Evolutionary conservation across 2,113 vertebrate species (phyloP), one percentile per base, ranked within the genome.

Genomic region (Phrynosoma platyrhinos): DNA sequence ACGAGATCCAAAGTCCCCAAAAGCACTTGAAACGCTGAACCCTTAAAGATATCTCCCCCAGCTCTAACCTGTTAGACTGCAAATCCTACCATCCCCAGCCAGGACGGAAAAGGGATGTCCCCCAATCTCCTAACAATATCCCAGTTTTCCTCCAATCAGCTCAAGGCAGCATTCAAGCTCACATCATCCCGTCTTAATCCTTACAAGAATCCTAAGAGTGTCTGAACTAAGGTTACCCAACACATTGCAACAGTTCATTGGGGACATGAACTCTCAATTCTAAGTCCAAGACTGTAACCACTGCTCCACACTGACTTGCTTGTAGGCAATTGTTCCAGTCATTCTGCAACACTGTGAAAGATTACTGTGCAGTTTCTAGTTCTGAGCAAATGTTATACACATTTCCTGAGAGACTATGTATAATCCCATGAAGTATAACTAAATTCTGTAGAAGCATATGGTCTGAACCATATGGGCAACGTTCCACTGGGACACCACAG

Each of bases 401-500:
- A 84, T 88, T 90, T 84, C 72, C 84, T 87, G 79, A 71, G 91
- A 91, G 90, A 91, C 91, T 88, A 90, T 87, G 85, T 8, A 94
- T 82, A 90, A 93, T 95, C 93, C 93, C 87, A 84, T 81, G 92
- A 94, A 40, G 93, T 90, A 94, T 40, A 93, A 81, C 90, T 92
- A 91, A 92, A 90, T 82, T 74, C 40, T 75, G 55, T 72, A 47
- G 72, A 89, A 79, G 71, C 93, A 96, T 95, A 94, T 94, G 94
- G 94, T 85, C 92, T 92, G 84, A 72, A 92, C 94, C 94, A 96
- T 95, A 91, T 94, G 92, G 91, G 93, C 90, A 92, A 92, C 91
- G 89, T 94, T 92, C 93, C 92, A 87, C 2, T 88, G 89, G 92
- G 92, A 94, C 93, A 89, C 90, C 87, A 92, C 86, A 90, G 90